A percentile compares a stretch with the other conserved stretches of the same genome.
Evolutionary conservation across 2,888 invertebrate species (phyloP).

Genomic region (Hemithea aestivaria): DNA sequence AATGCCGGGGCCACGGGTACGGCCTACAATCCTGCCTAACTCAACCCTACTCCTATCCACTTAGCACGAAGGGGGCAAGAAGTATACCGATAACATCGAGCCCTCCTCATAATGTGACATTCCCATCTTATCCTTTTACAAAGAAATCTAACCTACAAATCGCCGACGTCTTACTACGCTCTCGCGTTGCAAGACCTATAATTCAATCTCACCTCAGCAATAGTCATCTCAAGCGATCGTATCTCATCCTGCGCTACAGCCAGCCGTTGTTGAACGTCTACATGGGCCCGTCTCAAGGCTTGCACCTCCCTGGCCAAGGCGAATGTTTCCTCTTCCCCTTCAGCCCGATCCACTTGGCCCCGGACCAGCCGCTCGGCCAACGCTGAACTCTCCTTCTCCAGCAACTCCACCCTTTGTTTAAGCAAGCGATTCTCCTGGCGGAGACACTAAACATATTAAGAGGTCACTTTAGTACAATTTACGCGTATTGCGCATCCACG

Average conservation of each 20-base stretch:
- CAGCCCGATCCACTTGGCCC: constrained; percentile 96
- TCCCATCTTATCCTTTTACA: too few relatives aligned
- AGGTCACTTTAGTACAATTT: too few relatives aligned
- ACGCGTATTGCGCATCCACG: too few relatives aligned
- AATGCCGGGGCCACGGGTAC: too few relatives aligned
- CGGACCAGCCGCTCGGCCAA: constrained; percentile 95
- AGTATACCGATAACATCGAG: too few relatives aligned
- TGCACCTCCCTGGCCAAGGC: constrained; percentile 93
- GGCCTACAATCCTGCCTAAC: too few relatives aligned
- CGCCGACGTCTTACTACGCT: too few relatives aligned
- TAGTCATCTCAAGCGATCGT: constrained; percentile 87
- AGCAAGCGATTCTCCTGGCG: constrained; percentile 97
- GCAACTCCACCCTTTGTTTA: constrained; percentile 95
- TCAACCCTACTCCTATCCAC: too few relatives aligned
- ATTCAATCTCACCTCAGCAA: constrained; percentile 64
- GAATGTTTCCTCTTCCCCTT: constrained; percentile 94
- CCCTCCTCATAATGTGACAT: too few relatives aligned
- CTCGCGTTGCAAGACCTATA: too few relatives aligned
- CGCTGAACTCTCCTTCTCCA: constrained; percentile 96
- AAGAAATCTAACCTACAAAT: too few relatives aligned
- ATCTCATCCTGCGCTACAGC: constrained; percentile 95
- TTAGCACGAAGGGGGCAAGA: too few relatives aligned
- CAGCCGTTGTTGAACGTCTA: constrained; percentile 92
- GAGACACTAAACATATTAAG: constrained; percentile 64
- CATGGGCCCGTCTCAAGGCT: constrained; percentile 89